A percentile compares a stretch with the other conserved stretches of the same genome.
phyloP scores from a whole-genome alignment of 1,140 invertebrate genomes.

The Lanistes nyassanus region DNA sequence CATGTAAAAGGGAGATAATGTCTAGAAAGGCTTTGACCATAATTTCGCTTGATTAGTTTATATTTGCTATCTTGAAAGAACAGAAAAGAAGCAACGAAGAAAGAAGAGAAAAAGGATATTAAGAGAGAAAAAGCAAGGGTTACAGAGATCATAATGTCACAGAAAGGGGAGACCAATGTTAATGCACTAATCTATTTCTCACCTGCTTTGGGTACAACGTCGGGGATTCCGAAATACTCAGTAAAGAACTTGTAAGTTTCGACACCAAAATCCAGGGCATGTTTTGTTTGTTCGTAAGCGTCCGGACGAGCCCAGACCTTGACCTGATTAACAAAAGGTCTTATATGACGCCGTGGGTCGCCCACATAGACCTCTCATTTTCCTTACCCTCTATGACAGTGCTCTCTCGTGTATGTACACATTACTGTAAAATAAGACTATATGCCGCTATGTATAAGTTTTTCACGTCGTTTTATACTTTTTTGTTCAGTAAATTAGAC shows the following conservation, averaged over 20 bases:
- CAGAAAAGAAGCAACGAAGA: no score
- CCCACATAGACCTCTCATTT: not conserved
- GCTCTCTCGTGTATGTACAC: no score
- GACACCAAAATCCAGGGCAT: conserved; percentile 54
- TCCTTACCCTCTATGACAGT: not conserved
- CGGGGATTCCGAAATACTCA: conserved; percentile 58
- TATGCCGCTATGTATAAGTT: not conserved
- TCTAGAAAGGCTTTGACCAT: no score
- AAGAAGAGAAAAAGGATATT: no score
- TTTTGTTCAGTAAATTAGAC: no score
- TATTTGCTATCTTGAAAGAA: no score
- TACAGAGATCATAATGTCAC: not conserved
- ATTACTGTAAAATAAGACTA: no score
- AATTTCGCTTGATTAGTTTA: no score
- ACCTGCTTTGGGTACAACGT: conserved; percentile 63
- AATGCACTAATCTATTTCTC: conserved; percentile 11
- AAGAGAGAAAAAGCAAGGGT: not conserved
- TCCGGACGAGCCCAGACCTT: conserved; percentile 62
- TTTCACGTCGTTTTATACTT: no score
- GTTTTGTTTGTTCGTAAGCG: conserved; percentile 58
- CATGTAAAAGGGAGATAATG: no score
- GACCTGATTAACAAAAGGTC: conserved; percentile 47
- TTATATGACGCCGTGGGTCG: not conserved
- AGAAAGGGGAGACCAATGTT: not conserved
- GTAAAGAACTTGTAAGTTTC: conserved; percentile 58